Evolutionary conservation across 2,888 invertebrate genomes (phyloP).

Genomic region (Cantharis nigra): DNA sequence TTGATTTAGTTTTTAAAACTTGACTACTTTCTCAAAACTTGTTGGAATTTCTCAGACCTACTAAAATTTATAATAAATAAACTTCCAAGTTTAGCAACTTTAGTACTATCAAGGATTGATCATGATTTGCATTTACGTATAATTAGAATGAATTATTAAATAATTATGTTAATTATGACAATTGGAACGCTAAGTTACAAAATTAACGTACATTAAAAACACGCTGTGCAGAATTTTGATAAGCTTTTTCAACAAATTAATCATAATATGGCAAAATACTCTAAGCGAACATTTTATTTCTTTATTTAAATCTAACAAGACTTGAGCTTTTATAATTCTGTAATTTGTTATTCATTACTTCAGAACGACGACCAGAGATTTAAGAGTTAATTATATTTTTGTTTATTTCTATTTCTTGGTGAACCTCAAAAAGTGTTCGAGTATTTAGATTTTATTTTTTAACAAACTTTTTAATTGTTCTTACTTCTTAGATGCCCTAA

Average conservation of each 20-base stretch:
- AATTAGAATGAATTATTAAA: background rate
- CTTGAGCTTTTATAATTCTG: background rate
- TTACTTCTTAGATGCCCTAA: too few relatives aligned
- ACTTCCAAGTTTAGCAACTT: background rate
- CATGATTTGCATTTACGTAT: background rate
- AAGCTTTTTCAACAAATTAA: background rate
- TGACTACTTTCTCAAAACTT: conserved; percentile 1
- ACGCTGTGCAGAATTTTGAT: background rate
- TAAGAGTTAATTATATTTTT: too few relatives aligned
- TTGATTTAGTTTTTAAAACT: conserved; percentile 3
- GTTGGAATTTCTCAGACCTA: conserved; percentile 2
- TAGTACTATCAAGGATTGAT: background rate
- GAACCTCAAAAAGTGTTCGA: too few relatives aligned
- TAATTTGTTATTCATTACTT: too few relatives aligned
- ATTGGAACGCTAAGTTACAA: background rate
- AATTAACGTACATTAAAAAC: background rate
- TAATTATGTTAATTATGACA: background rate
- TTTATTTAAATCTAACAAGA: background rate
- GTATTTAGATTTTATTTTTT: too few relatives aligned
- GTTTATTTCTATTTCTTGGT: too few relatives aligned
- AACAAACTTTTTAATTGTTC: too few relatives aligned
- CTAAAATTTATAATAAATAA: background rate
- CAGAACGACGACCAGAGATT: too few relatives aligned
- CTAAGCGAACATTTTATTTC: background rate
- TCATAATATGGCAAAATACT: background rate